Evolutionary conservation across 2,797 vertebrate genomes (phyloP), one percentile per base, ranked within the genome.

Genomic region (Bovichtus variegatus): DNA sequence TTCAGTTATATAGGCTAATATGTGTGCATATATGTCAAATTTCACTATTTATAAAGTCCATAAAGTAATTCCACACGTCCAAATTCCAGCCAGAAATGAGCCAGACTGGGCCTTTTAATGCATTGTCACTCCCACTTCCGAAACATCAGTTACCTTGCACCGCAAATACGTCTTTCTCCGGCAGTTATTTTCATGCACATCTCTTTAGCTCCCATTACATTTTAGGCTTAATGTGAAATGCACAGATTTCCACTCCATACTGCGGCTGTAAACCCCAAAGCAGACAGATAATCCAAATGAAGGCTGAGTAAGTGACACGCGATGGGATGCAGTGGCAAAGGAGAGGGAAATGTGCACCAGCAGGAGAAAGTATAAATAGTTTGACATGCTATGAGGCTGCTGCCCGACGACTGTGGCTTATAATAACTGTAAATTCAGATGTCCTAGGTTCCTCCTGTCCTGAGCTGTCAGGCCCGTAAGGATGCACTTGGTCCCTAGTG

Each of bases 351-450:
- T 79, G 83, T 87, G 88, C 88, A 85, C 79, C 74, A 83, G 82
- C 54, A 83, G 83, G 75, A 70, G 73, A 69, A 73, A 78, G 71
- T 92, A 93, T 92, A 93, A 93, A 94, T 92, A 93, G 87, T 84
- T 64, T 87, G 87, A 91, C 89, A 83, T 83, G 89, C 82, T 90
- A 86, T 67, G 77, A 85, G 80, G 83, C 85, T 90, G 84, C 78
- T 82, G 88, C 86, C 84, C 77, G 74, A 82, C 83, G 87, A 82
- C 86, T 89, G 93, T 66, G 91, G 92, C 90, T 94, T 93, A 85
- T 89, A 92, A 92, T 92, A 92, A 92, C 79, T 90, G 85, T 91
- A 89, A 94, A 94, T 93, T 92, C 91, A 93, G 86, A 91, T 87
- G 90, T 89, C 87, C 84, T 71, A 89, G 77, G 83, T 89, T 91